Conservation (phyloP, 2,113 vertebrate species). For the Falco punctatus region DNA sequence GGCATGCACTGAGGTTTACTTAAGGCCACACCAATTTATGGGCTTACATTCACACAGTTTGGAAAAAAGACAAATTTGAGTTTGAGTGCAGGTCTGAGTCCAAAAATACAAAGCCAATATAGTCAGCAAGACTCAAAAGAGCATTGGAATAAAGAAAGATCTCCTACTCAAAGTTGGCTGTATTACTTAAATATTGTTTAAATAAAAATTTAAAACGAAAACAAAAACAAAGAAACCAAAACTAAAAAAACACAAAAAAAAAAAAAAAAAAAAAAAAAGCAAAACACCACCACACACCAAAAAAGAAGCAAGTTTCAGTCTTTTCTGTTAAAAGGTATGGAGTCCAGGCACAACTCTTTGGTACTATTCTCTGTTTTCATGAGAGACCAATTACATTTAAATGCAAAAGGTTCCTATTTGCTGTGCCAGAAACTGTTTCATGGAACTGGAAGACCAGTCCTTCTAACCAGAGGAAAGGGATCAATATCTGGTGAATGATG, state of each 20-base stretch:
- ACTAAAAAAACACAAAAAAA: background rate
- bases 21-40: background rate
- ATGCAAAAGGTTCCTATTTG: background rate
- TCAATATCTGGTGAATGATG: conserved; percentile 28
- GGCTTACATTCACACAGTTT: background rate
- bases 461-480: conserved; percentile 19
- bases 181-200: background rate
- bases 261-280: background rate
- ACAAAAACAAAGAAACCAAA: background rate
- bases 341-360: background rate
- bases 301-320: background rate
- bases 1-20: background rate
- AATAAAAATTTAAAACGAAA: background rate
- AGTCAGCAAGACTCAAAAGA: background rate
- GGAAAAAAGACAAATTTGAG: background rate
- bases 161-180: background rate
- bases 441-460: background rate
- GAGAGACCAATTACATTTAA: background rate
- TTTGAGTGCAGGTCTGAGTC: background rate
- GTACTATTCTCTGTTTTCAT: background rate
- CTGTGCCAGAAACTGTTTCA: background rate
- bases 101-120: background rate
- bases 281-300: background rate
- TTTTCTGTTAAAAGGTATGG: background rate
- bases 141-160: background rate